phyloP scores from a whole-genome alignment of 1,140 invertebrate species.

The Ostrea edulis region DNA sequence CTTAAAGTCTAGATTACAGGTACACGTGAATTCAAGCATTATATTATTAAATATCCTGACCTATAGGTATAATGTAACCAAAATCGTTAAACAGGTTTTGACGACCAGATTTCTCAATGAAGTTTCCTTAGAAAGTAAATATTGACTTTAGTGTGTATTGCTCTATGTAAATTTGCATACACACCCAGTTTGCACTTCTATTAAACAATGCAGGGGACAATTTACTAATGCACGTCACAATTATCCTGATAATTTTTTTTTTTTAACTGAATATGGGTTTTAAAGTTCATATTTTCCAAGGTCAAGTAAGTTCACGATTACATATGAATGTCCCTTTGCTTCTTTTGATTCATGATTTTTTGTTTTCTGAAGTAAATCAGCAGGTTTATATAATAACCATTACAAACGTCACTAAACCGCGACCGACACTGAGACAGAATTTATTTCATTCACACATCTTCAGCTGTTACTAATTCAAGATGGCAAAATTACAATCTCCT shows the following conservation, averaged over 20 bases:
- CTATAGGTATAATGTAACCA: background rate
- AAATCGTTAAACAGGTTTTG: constrained; percentile 4
- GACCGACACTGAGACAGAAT: background rate
- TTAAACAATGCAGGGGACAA: constrained; percentile 3
- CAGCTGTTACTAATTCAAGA: background rate
- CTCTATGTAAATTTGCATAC: background rate
- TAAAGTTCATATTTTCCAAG: background rate
- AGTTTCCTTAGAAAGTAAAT: constrained; percentile 8
- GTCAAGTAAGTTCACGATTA: background rate
- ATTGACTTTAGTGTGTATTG: constrained; percentile 22
- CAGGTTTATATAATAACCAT: background rate
- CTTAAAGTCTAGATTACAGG: no score
- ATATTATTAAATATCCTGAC: background rate
- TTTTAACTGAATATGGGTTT: background rate
- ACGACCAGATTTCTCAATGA: constrained; percentile 1
- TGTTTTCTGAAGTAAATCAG: background rate
- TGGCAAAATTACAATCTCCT: background rate
- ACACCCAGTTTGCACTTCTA: constrained; percentile 3
- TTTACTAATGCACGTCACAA: background rate
- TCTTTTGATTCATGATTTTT: background rate
- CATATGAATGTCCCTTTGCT: background rate
- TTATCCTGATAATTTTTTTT: background rate
- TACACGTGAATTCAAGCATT: background rate
- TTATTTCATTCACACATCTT: background rate
- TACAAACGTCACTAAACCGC: background rate